Conservation (phyloP, 2,797 vertebrate genomes). For the Gorsachius magnificus region DNA sequence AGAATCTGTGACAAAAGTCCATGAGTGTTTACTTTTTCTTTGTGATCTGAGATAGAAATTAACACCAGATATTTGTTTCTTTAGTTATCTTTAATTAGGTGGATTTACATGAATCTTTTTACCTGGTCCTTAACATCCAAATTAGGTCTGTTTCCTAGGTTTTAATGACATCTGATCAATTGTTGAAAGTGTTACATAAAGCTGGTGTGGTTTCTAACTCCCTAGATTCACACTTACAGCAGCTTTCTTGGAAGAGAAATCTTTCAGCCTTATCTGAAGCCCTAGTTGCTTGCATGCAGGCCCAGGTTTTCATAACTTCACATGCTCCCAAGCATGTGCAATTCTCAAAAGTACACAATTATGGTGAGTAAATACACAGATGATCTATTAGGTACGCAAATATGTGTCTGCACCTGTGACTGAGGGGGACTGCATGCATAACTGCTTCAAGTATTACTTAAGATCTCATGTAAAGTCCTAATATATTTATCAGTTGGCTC, state of each 20-base stretch:
- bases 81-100: background rate
- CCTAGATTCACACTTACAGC: background rate
- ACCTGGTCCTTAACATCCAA: background rate
- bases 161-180: background rate
- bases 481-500: background rate
- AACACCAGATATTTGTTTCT: background rate
- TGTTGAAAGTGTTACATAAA: background rate
- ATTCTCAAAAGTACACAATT: background rate
- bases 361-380: background rate
- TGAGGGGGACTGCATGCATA: background rate
- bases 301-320: background rate
- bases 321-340: fast-evolving
- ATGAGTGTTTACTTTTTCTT: background rate
- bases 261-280: background rate
- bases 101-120: background rate
- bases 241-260: background rate
- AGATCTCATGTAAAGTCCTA: too few species aligned
- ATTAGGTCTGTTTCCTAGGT: background rate
- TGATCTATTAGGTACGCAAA: background rate
- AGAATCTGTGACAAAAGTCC: background rate
- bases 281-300: background rate
- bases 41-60: constrained; percentile 24
- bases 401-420: background rate
- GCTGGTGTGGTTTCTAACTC: background rate
- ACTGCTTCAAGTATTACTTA: fast-evolving